phyloP scores from a whole-genome alignment of 2,113 vertebrate species.

The Dunckerocampus dactyliophorus region DNA sequence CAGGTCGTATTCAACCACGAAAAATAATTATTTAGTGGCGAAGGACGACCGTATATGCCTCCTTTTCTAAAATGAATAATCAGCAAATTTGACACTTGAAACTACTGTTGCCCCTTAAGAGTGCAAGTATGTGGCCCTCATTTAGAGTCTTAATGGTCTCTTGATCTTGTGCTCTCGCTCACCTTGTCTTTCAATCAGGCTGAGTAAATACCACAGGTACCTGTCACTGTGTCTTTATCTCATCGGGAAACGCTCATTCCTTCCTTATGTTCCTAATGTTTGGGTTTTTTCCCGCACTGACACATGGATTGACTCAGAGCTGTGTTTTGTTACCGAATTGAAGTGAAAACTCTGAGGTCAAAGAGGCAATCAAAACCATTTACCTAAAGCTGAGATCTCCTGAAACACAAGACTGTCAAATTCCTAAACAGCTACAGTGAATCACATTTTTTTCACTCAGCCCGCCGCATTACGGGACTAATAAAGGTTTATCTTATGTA shows the following conservation, averaged over 20 bases:
- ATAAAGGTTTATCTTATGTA: neutral
- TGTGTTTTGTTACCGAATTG: constrained; percentile 33
- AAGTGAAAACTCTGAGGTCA: constrained; percentile 30
- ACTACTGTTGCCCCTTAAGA: constrained; percentile 46
- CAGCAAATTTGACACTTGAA: constrained; percentile 15
- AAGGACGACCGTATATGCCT: no score
- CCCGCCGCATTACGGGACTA: neutral
- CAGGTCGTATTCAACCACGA: no score
- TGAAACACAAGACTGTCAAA: constrained; percentile 19
- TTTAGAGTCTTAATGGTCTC: constrained; percentile 36
- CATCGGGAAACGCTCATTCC: constrained; percentile 31
- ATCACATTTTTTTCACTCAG: constrained; percentile 32
- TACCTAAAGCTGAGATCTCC: constrained; percentile 21
- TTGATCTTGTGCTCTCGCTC: constrained; percentile 27
- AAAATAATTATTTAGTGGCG: no score
- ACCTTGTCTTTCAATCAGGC: constrained; percentile 27
- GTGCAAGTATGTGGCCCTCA: constrained; percentile 33
- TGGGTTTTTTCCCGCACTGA: constrained; percentile 32
- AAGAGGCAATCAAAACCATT: constrained; percentile 37
- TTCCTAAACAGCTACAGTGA: constrained; percentile 22
- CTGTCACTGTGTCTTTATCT: constrained; percentile 25
- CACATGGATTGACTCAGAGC: constrained; percentile 30
- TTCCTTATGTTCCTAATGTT: constrained; percentile 53
- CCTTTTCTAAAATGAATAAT: no score
- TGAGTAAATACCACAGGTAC: constrained; percentile 46